Percentiles rank a stretch among this genome's conserved stretches.
Conservation (phyloP, 1,140 invertebrate genomes). For the Sarcophaga peregrina region DNA sequence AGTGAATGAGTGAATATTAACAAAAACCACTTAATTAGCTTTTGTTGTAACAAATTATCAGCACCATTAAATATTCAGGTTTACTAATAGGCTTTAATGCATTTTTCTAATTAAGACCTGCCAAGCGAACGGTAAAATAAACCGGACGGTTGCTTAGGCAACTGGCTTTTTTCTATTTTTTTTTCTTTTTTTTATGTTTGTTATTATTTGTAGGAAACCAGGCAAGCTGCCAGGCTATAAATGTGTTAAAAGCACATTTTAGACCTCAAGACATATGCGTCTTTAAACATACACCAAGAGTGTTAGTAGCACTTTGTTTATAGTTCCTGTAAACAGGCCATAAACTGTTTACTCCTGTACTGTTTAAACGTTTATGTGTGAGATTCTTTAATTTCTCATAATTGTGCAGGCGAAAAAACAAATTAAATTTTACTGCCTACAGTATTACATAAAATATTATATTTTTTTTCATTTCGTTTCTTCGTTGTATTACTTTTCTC, state of each 20-base stretch:
- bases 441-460: conserved; percentile 18
- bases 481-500: not conserved
- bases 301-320: not conserved
- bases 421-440: conserved; percentile 28
- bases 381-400: conserved; percentile 22
- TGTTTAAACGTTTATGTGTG: not conserved
- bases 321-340: conserved; percentile 24
- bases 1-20: conserved; percentile 24
- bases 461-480: not conserved
- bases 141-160: not conserved
- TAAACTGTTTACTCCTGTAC: not conserved
- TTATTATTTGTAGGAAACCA: not conserved
- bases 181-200: not conserved
- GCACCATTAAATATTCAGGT: conserved; percentile 38
- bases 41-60: conserved; percentile 33
- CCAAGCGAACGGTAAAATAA: conserved; percentile 8
- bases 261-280: not conserved
- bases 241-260: too few species aligned
- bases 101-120: conserved; percentile 39
- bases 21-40: conserved; percentile 31
- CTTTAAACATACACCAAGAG: not conserved
- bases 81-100: conserved; percentile 34
- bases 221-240: not conserved
- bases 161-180: not conserved
- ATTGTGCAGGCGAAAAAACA: conserved; percentile 13